Percentiles rank a stretch among this genome's conserved stretches.
Evolutionary conservation across 2,113 vertebrate species (phyloP).

Genomic region (Puffinus mauretanicus): DNA sequence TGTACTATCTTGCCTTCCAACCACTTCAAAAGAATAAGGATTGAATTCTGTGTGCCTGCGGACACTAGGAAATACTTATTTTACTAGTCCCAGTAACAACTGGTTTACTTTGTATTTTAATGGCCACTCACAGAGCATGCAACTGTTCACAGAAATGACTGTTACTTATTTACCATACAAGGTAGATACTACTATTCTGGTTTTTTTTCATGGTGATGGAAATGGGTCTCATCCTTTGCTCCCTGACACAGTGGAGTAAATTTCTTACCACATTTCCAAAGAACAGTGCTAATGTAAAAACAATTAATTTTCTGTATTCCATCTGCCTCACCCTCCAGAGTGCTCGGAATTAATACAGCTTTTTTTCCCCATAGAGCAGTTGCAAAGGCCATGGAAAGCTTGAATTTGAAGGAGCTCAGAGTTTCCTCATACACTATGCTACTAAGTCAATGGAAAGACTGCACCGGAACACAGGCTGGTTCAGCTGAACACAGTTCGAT

Average conservation of each 20-base stretch:
- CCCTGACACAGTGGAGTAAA: background rate
- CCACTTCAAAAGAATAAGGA: background rate
- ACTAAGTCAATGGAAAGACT: background rate
- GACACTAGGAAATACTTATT: background rate
- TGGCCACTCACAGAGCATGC: background rate
- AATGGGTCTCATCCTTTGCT: background rate
- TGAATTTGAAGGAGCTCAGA: constrained; percentile 47
- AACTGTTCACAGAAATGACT: background rate
- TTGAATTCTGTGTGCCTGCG: background rate
- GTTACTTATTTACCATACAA: background rate
- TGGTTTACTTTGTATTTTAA: background rate
- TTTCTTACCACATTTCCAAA: background rate
- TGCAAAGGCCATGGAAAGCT: constrained; percentile 45
- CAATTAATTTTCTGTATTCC: constrained; percentile 8
- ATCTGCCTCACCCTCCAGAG: background rate
- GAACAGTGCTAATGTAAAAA: background rate
- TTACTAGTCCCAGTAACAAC: background rate
- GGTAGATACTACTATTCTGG: background rate
- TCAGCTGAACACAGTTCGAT: background rate
- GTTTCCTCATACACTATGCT: constrained; percentile 26
- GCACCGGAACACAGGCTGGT: background rate
- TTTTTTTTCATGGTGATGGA: background rate
- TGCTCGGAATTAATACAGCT: constrained; percentile 16
- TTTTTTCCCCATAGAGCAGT: constrained; percentile 16
- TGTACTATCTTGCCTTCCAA: background rate